These are phyloP conservation scores for Ormyrus thymus DNA, from an alignment of 2,888 invertebrate genomes.

Conservation along the genomic window DNA sequence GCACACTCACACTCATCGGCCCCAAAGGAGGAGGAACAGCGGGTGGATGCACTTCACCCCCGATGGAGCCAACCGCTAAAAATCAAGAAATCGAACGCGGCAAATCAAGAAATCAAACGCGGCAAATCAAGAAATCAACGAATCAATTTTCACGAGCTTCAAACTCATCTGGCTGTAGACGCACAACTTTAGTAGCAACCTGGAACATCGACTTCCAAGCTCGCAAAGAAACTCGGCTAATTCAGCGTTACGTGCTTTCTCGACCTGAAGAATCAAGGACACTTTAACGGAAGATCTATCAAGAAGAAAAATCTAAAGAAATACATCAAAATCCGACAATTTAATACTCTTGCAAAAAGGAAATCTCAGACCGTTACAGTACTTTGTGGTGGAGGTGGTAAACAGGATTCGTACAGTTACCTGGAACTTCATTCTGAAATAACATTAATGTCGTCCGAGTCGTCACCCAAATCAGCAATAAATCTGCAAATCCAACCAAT, in stretches of 20 bases:
- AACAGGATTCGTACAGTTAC: conserved; percentile 1
- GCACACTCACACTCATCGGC: conserved; percentile 17
- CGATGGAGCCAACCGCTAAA: not conserved
- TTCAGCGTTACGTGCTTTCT: not conserved
- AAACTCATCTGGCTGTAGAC: conserved; percentile 26
- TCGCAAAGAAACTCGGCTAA: conserved; percentile 19
- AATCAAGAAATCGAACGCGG: no score
- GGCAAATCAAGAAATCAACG: no score
- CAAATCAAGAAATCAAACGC: no score
- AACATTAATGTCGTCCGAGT: conserved; percentile 38
- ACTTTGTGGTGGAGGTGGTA: conserved; percentile 27
- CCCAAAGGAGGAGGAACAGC: conserved; percentile 22
- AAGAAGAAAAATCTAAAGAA: conserved; percentile 28
- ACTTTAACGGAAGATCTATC: conserved; percentile 18
- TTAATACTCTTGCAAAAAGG: not conserved
- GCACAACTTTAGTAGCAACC: conserved; percentile 9
- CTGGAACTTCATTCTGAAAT: conserved; percentile 33
- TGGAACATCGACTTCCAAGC: not conserved
- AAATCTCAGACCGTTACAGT: conserved; percentile 3
- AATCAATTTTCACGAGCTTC: conserved; percentile 14
- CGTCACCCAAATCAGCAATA: conserved; percentile 17
- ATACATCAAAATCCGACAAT: conserved; percentile 11
- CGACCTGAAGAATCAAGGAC: not conserved
- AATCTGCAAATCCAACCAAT: conserved; percentile 13
- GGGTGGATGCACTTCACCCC: conserved; percentile 12